phyloP scores from a whole-genome alignment of 2,888 invertebrate species.

The Acleris emargana region DNA sequence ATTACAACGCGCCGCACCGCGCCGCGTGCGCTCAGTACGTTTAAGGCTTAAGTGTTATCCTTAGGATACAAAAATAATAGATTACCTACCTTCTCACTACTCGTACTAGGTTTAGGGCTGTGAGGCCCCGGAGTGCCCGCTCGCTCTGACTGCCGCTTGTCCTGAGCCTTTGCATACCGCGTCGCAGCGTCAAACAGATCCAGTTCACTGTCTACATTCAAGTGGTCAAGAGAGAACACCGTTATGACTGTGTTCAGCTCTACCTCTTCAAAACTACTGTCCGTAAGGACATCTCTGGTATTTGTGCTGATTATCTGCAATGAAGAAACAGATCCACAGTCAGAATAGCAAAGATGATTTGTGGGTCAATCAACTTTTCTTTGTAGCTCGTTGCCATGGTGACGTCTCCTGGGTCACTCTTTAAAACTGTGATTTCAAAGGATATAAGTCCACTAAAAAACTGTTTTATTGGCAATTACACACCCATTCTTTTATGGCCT shows the following conservation, averaged over 20 bases:
- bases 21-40: no score
- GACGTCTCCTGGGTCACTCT: no score
- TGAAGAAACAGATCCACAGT: no score
- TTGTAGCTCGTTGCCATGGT: no score
- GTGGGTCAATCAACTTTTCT: no score
- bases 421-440: no score
- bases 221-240: constrained; percentile 88
- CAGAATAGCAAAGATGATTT: no score
- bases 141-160: constrained; percentile 60
- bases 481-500: no score
- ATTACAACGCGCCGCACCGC: no score
- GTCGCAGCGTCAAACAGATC: constrained; percentile 90
- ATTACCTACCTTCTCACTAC: constrained; percentile 56
- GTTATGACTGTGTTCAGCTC: constrained; percentile 89
- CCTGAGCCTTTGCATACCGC: constrained; percentile 75
- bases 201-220: constrained; percentile 89
- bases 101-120: constrained; percentile 70
- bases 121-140: constrained; percentile 59
- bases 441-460: no score
- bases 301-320: constrained; percentile 89
- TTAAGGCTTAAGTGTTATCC: no score
- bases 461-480: no score
- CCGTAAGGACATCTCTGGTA: constrained; percentile 89
- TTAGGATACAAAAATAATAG: not conserved
- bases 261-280: constrained; percentile 90